Evolutionary conservation across 2,888 invertebrate genomes (phyloP).

Genomic region (Cloeon dipterum): DNA sequence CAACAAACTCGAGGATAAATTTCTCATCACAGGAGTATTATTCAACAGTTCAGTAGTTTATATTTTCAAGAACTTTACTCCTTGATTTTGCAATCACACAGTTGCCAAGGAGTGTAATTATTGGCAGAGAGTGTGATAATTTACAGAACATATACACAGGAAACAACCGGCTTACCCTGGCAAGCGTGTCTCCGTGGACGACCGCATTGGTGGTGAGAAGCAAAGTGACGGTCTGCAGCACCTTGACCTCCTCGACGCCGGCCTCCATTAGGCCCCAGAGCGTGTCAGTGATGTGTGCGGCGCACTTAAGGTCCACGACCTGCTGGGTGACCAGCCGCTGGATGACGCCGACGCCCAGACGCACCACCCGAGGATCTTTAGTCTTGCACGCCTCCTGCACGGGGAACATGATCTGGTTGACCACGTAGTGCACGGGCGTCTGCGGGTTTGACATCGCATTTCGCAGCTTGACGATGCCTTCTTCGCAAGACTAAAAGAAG

Average conservation of each 20-base stretch:
- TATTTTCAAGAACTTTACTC: too few species aligned
- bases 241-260: conserved; percentile 86
- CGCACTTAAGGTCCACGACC: conserved; percentile 75
- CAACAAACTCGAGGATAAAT: too few species aligned
- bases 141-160: too few species aligned
- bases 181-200: conserved; percentile 82
- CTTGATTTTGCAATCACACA: too few species aligned
- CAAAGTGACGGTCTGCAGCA: conserved; percentile 85
- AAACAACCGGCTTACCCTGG: too few species aligned
- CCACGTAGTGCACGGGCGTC: conserved; percentile 65
- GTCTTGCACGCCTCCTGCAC: conserved; percentile 95
- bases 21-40: too few species aligned
- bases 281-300: conserved; percentile 78
- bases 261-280: conserved; percentile 84
- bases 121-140: too few species aligned
- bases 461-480: conserved; percentile 74
- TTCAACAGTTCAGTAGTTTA: too few species aligned
- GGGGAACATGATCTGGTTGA: conserved; percentile 87
- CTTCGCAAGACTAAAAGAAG: conserved; percentile 69
- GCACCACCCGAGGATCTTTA: conserved; percentile 85
- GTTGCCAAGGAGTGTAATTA: too few species aligned
- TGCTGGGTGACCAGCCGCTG: conserved; percentile 83
- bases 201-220: conserved; percentile 86
- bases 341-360: conserved; percentile 83
- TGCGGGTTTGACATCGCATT: conserved; percentile 52